Percentiles rank a stretch among this genome's conserved stretches.
Evolutionary conservation across 1,140 invertebrate species (phyloP).

Genomic region (Plodia interpunctella): DNA sequence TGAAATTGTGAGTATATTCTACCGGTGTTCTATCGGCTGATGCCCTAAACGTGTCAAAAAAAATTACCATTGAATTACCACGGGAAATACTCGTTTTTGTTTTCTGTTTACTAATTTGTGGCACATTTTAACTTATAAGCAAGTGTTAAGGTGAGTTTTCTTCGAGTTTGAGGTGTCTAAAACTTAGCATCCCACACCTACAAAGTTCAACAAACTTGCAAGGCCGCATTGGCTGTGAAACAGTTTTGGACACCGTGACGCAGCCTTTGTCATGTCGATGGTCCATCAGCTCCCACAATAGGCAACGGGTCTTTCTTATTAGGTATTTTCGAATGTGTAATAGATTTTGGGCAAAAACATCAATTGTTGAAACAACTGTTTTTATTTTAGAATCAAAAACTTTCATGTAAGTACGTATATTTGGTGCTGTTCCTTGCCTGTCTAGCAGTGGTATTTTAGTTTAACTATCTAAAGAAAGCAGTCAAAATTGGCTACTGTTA

Average conservation of each 20-base stretch:
- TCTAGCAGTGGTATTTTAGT: too few species aligned
- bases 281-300: slow-evolving; percentile 6
- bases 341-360: background rate
- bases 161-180: background rate
- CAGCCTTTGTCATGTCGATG: slow-evolving; percentile 31
- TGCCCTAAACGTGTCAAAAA: slow-evolving; percentile 51
- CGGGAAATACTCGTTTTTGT: background rate
- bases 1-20: slow-evolving; percentile 67
- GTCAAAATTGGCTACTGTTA: too few species aligned
- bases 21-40: slow-evolving; percentile 34
- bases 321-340: background rate
- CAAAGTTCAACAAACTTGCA: slow-evolving; percentile 51
- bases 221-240: slow-evolving; percentile 47
- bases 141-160: background rate
- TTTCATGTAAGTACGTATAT: background rate
- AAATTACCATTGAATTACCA: slow-evolving; percentile 7
- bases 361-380: too few species aligned
- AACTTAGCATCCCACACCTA: slow-evolving; percentile 11
- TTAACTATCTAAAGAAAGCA: too few species aligned
- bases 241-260: slow-evolving; percentile 44
- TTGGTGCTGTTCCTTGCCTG: too few species aligned
- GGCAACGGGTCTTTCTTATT: background rate
- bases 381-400: too few species aligned
- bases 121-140: background rate
- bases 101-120: slow-evolving; percentile 12